Conservation (phyloP, 2,888 invertebrate genomes). For the Sphaerophoria rueppellii region DNA sequence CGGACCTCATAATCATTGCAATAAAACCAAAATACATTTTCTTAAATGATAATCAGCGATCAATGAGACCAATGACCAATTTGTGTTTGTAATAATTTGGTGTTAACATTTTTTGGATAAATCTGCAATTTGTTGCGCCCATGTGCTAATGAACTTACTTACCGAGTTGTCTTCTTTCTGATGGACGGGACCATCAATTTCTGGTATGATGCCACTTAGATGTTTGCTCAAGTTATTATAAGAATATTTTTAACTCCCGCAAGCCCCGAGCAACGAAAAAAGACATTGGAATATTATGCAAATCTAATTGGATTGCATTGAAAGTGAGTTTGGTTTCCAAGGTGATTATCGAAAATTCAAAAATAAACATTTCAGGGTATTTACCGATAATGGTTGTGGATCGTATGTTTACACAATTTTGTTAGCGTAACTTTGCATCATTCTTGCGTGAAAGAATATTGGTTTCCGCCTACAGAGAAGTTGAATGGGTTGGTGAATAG, state of each 20-base stretch:
- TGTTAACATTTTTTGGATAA: slow-evolving; percentile 40
- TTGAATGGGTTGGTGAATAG: not conserved
- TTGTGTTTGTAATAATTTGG: not conserved
- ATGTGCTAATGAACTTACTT: slow-evolving; percentile 42
- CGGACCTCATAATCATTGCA: slow-evolving; percentile 16
- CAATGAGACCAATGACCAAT: not conserved
- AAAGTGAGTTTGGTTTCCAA: slow-evolving; percentile 21
- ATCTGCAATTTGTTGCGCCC: slow-evolving; percentile 53
- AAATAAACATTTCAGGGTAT: slow-evolving; percentile 4
- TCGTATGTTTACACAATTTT: slow-evolving; percentile 25
- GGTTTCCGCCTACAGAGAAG: not conserved
- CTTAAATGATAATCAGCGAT: no score
- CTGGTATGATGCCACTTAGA: not conserved
- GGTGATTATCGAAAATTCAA: slow-evolving; percentile 10
- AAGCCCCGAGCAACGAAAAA: no score
- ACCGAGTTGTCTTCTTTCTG: not conserved
- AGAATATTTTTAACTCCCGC: slow-evolving; percentile 18
- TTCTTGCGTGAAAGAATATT: slow-evolving; percentile 3
- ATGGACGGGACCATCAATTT: not conserved
- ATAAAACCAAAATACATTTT: not conserved
- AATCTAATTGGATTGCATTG: slow-evolving; percentile 32
- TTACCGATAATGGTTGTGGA: not conserved
- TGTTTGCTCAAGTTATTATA: slow-evolving; percentile 25
- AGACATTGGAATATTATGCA: slow-evolving; percentile 4
- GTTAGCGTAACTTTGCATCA: slow-evolving; percentile 15